Evolutionary conservation across 92 coral and sea anemone species (phyloP).

Genomic region (Actinernus sp.): DNA sequence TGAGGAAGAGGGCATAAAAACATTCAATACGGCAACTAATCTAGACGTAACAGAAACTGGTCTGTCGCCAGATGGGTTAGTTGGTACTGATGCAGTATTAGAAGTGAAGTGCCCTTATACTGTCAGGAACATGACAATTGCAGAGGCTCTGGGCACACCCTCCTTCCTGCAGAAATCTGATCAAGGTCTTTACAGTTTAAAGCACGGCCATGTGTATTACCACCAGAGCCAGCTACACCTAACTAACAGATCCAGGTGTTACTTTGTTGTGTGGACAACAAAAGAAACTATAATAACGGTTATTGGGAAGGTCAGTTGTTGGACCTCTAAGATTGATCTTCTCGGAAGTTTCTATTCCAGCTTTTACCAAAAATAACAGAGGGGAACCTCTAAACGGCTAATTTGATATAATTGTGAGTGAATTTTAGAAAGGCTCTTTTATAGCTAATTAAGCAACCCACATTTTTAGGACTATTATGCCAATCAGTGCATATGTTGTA

Average conservation of each 20-base stretch:
- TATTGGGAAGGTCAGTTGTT: too few relatives aligned
- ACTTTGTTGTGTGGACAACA: too few relatives aligned
- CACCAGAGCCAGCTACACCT: slow-evolving; percentile 56
- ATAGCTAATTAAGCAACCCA: too few relatives aligned
- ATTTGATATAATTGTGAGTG: too few relatives aligned
- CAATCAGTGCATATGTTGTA: too few relatives aligned
- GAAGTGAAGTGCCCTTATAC: slow-evolving; percentile 45
- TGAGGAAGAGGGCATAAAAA: slow-evolving; percentile 35
- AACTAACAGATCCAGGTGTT: slow-evolving; percentile 10
- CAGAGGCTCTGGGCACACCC: slow-evolving; percentile 16
- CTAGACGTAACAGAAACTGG: slow-evolving; percentile 19
- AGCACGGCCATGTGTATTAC: slow-evolving; percentile 46
- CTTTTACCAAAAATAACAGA: too few relatives aligned
- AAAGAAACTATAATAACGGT: slow-evolving; percentile 14
- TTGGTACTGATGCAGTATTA: slow-evolving; percentile 16
- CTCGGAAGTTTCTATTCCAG: too few relatives aligned
- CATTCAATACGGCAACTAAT: slow-evolving; percentile 18
- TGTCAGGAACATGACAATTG: slow-evolving; percentile 23
- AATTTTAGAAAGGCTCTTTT: too few relatives aligned
- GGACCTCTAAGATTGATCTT: too few relatives aligned
- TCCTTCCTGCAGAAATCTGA: slow-evolving; percentile 22
- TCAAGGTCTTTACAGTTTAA: slow-evolving; percentile 17
- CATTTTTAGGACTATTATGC: too few relatives aligned
- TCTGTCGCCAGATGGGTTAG: slow-evolving; percentile 26
- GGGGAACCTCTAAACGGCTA: too few relatives aligned